A percentile compares a stretch with the other conserved stretches of the same genome.
phyloP scores from a whole-genome alignment of 2,797 vertebrate species.

The Dryobates pubescens region DNA sequence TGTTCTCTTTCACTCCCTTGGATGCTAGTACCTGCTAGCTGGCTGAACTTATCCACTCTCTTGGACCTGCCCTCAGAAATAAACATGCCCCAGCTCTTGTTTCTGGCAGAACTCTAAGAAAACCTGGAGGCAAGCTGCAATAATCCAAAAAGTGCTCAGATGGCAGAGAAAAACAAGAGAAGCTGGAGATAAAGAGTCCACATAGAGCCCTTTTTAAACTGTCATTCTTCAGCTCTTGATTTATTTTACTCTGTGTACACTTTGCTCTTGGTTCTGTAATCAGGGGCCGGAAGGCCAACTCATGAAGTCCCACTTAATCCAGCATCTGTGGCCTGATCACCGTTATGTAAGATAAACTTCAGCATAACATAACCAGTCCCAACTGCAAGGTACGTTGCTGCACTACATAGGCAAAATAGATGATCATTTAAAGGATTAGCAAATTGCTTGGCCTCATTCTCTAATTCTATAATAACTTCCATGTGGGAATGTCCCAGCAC shows the following conservation, averaged over 20 bases:
- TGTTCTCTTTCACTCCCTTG: slow-evolving; percentile 43
- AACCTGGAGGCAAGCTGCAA: slow-evolving; percentile 7
- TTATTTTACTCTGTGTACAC: slow-evolving; percentile 23
- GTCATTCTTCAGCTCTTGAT: slow-evolving; percentile 17
- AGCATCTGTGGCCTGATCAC: slow-evolving; percentile 39
- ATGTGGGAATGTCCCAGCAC: neutral
- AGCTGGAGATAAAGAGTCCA: neutral
- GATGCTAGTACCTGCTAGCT: slow-evolving; percentile 21
- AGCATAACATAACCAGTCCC: slow-evolving; percentile 13
- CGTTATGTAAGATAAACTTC: slow-evolving; percentile 30
- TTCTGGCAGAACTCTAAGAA: slow-evolving; percentile 45
- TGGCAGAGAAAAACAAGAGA: slow-evolving; percentile 3
- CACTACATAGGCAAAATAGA: slow-evolving; percentile 40
- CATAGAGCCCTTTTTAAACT: neutral
- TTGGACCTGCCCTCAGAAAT: slow-evolving; percentile 56
- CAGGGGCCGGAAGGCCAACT: slow-evolving; percentile 16
- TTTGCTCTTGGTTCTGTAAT: slow-evolving; percentile 45
- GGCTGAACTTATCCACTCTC: slow-evolving; percentile 38
- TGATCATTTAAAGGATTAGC: slow-evolving; percentile 6
- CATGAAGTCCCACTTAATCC: slow-evolving; percentile 48
- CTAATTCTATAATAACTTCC: slow-evolving; percentile 38
- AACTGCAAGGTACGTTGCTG: slow-evolving; percentile 38
- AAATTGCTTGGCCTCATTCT: slow-evolving; percentile 25
- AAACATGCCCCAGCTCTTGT: slow-evolving; percentile 38
- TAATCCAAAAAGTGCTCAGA: slow-evolving; percentile 43